Conservation (phyloP, 2,797 vertebrate genomes). For the Phoxinus dragarum region DNA sequence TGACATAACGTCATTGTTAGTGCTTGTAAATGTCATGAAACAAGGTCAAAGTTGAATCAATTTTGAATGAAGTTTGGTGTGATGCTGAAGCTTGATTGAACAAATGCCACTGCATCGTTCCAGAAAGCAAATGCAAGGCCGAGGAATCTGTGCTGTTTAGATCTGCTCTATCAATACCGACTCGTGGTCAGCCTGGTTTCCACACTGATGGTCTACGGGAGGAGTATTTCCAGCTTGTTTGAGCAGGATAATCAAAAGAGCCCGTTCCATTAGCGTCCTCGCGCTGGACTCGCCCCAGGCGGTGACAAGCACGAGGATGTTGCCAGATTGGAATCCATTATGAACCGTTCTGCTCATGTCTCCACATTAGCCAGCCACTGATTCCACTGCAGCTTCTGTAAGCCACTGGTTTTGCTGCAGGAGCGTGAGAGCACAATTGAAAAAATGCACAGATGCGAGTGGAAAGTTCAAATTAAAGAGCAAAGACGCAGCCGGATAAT, state of each 20-base stretch:
- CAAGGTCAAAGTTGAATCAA: neutral
- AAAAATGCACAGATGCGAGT: too few species aligned
- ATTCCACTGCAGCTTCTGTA: neutral
- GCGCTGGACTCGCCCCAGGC: slow-evolving; percentile 3
- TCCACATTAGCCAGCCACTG: slow-evolving; percentile 4
- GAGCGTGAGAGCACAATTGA: neutral
- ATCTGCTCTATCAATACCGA: neutral
- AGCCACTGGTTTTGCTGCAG: neutral
- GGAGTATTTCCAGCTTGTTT: slow-evolving; percentile 8
- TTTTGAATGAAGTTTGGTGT: neutral
- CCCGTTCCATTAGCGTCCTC: neutral
- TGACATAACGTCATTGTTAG: neutral
- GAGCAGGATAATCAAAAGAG: slow-evolving; percentile 37
- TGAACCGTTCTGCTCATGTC: slow-evolving; percentile 12
- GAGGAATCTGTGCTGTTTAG: neutral
- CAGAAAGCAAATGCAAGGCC: neutral
- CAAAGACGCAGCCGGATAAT: too few species aligned
- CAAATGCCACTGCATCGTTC: neutral
- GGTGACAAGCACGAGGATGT: neutral
- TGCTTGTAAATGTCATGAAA: neutral
- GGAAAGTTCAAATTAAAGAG: too few species aligned
- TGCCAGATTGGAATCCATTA: slow-evolving; percentile 37
- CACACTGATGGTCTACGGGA: neutral
- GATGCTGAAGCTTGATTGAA: neutral
- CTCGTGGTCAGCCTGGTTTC: neutral